These are phyloP conservation scores for Chironomus tepperi DNA, from an alignment of 1,140 invertebrate genomes.

Conservation along the genomic window DNA sequence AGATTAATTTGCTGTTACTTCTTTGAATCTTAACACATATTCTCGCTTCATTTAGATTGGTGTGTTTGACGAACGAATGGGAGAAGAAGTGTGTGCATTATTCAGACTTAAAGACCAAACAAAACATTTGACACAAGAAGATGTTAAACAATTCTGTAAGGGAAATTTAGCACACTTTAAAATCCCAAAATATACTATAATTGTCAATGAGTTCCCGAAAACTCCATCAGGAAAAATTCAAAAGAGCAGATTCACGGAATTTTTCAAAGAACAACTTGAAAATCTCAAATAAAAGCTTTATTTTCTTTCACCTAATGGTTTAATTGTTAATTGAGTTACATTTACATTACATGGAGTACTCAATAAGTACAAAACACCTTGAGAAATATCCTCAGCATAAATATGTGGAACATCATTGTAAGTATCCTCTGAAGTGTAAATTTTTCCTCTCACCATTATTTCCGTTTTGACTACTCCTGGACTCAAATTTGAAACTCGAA, in stretches of 20 bases:
- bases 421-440: neutral
- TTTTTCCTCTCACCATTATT: neutral
- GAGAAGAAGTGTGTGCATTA: conserved; percentile 72
- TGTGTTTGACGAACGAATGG: conserved; percentile 66
- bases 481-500: neutral
- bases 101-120: conserved; percentile 47
- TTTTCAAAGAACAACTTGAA: conserved; percentile 26
- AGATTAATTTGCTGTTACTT: neutral
- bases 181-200: conserved; percentile 64
- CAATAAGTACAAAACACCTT: neutral
- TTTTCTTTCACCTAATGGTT: neutral
- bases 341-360: neutral
- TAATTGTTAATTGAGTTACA: conserved; percentile 2
- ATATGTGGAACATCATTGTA: neutral
- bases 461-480: neutral
- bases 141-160: conserved; percentile 59
- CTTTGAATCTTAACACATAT: neutral
- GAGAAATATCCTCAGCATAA: neutral
- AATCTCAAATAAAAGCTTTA: neutral
- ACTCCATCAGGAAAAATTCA: conserved; percentile 79
- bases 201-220: conserved; percentile 66
- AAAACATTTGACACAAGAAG: conserved; percentile 43
- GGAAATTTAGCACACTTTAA: conserved; percentile 76
- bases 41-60: conserved; percentile 44
- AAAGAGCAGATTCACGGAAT: conserved; percentile 55